Base-by-base conservation (phyloP, 1,140 invertebrate species). In the Aphelenchoides fujianensis region DNA sequence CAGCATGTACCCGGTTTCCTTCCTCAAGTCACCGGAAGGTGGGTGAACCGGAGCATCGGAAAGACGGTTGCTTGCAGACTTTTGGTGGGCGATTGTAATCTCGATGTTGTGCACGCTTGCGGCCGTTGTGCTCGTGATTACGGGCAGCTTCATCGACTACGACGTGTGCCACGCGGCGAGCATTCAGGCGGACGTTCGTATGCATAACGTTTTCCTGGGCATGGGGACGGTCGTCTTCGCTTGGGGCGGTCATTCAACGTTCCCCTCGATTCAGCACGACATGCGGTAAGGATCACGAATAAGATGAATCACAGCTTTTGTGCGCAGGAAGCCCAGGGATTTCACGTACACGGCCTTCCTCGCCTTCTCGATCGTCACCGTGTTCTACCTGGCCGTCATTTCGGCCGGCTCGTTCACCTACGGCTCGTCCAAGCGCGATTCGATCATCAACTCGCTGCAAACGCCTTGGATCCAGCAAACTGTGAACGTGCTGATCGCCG, bases 221-320 rank as follows among this genome's bases (percentile, higher is more conserved):
- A 52, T 68, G 28, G 71, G 72, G 12, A 73, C 72, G 1, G 88
- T 90, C 61, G 82, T 90, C 75, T 90, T 90, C 75, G 86, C 89
- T 0, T 90, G 89, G 80, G 89, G 89, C 0, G 89, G 89, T 0
- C 66, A 75, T 41, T 16, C 89, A 2, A 87, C 89, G 0, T 90
- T 90, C 85, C 90, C 90, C 3, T 89, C 89, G 0, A 89, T 90
- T 34, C 90, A 90, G 78, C 90, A 90, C 75, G 89, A 90, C 73
- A 90, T 90, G 89, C n/a, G n/a, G n/a, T n/a, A n/a, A n/a, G n/a
- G n/a, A n/a, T n/a, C n/a, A n/a, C n/a, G n/a, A n/a, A n/a, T n/a
- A n/a, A n/a, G n/a, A n/a, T n/a, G n/a, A 84, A 76, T 69, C 52
- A 54, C 68, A n/a, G 81, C 80, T 27, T 82, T 78, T 55, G 36